Percentiles rank a stretch among this genome's conserved stretches.
These are phyloP conservation scores for Gerris buenoi DNA, from an alignment of 1,140 invertebrate species.

Conservation along the genomic window DNA sequence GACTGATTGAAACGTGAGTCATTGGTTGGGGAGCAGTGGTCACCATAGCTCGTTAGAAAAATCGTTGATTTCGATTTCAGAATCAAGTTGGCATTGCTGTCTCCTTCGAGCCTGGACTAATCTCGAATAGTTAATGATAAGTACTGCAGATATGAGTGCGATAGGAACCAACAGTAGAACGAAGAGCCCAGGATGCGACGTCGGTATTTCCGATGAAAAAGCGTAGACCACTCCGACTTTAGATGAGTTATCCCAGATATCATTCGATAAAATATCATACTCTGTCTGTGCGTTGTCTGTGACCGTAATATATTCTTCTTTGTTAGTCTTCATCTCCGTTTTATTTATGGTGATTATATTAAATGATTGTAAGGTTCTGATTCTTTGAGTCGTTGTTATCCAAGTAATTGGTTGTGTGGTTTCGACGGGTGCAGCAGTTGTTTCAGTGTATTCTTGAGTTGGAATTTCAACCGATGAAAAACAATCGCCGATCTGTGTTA, in stretches of 20 bases:
- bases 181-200: slow-evolving; percentile 15
- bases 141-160: slow-evolving; percentile 8
- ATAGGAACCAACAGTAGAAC: slow-evolving; percentile 14
- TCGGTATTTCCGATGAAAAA: slow-evolving; percentile 11
- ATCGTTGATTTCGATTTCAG: slow-evolving; percentile 15
- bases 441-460: background rate
- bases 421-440: background rate
- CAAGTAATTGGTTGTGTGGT: background rate
- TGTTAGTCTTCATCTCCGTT: background rate
- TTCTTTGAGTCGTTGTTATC: background rate
- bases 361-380: slow-evolving; percentile 29
- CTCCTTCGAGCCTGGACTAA: slow-evolving; percentile 2
- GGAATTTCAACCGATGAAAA: background rate
- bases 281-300: background rate
- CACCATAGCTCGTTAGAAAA: slow-evolving; percentile 18
- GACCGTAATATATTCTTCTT: background rate
- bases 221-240: slow-evolving; percentile 12
- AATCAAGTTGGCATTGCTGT: slow-evolving; percentile 4
- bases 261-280: slow-evolving; percentile 8
- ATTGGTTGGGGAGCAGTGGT: slow-evolving; percentile 11
- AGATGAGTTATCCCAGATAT: slow-evolving; percentile 10
- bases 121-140: slow-evolving; percentile 12
- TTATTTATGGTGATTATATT: slow-evolving; percentile 32
- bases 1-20: background rate
- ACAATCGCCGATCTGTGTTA: background rate